Base-by-base conservation (phyloP, 2,888 invertebrate species). In the Agrenia bidenticulata region DNA sequence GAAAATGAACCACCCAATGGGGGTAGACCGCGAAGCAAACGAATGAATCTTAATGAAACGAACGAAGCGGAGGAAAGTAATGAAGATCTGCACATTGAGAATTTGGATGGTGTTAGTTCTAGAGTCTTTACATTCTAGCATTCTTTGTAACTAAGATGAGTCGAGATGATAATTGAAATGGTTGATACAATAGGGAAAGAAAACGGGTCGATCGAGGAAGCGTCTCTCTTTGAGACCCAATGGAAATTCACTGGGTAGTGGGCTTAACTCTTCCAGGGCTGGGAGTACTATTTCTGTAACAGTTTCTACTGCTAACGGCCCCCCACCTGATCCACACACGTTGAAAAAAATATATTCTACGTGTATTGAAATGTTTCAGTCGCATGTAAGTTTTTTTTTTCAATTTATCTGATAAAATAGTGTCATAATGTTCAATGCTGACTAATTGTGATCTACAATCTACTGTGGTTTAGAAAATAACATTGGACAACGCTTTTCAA, bases 391-490 rank as follows among this genome's bases (percentile, higher is more conserved):
- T 53, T 19, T 32, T 19, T 15, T 24, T 11, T 7, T 58, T 41
- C 26, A n/a, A 32, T 4, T 32, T 7, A 32, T 32, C 32, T 11
- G 11, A 11, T 32, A 32, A 32, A 7, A 41, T 45, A 49, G 27
- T 39, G 37, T n/a, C 19, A n/a, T 7, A 59, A 59, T 32, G 5
- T 32, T 32, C 32, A 32, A 11, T 32, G 4, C 11, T 32, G 11
- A 32, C 11, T 7, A 32, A 32, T 11, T 32, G 4, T 32, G 21
- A 37, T 50, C 15, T 23, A 24, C 26, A 23, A 32, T 32, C n/a
- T n/a, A n/a, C n/a, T n/a, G 55, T 21, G n/a, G 62, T 67, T 11
- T 61, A 75, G 75, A 71, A 65, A 74, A 75, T 75, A 21, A 73
- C 67, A 19, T 49, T 61, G 1, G 63, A 73, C 23, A 75, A 75